These are phyloP conservation scores for Syrrhaptes paradoxus DNA, from an alignment of 2,113 vertebrate genomes.

Conservation along the genomic window DNA sequence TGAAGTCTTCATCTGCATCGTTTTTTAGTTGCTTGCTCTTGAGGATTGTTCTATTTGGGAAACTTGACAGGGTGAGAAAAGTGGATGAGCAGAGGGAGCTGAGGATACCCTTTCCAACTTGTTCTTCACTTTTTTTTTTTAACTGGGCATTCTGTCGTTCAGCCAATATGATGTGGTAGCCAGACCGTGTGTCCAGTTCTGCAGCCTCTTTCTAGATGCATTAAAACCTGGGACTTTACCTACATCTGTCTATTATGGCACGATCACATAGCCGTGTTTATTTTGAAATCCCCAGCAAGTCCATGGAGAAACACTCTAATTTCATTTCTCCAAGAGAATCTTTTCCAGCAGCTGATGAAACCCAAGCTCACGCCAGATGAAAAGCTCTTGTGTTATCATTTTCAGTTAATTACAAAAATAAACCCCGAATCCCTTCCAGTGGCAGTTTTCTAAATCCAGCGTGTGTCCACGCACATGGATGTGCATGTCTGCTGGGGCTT, in stretches of 20 bases:
- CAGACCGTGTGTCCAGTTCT: not conserved
- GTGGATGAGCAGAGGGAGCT: not conserved
- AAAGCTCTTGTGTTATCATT: slow-evolving; percentile 67
- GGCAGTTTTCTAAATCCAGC: not conserved
- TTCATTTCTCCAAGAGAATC: slow-evolving; percentile 58
- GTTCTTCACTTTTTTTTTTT: not conserved
- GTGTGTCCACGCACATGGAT: not conserved
- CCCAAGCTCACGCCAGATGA: slow-evolving; percentile 38
- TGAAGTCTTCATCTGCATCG: not conserved
- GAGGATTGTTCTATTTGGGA: not conserved
- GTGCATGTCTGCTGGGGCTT: not conserved
- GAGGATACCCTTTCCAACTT: not conserved
- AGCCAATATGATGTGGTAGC: not conserved
- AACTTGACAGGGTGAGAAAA: not conserved
- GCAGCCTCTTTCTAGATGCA: not conserved
- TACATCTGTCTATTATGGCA: not conserved
- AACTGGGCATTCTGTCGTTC: not conserved
- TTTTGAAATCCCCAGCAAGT: slow-evolving; percentile 61
- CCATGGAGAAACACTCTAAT: not conserved
- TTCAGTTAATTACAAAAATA: slow-evolving; percentile 76
- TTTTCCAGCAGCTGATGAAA: slow-evolving; percentile 63
- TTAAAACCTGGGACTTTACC: slow-evolving; percentile 31
- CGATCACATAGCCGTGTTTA: slow-evolving; percentile 39
- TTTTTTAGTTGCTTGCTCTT: not conserved
- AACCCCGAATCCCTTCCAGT: slow-evolving; percentile 48